These are phyloP conservation scores for Diploscapter pachys DNA, from an alignment of 1,140 invertebrate genomes.

Conservation along the genomic window DNA sequence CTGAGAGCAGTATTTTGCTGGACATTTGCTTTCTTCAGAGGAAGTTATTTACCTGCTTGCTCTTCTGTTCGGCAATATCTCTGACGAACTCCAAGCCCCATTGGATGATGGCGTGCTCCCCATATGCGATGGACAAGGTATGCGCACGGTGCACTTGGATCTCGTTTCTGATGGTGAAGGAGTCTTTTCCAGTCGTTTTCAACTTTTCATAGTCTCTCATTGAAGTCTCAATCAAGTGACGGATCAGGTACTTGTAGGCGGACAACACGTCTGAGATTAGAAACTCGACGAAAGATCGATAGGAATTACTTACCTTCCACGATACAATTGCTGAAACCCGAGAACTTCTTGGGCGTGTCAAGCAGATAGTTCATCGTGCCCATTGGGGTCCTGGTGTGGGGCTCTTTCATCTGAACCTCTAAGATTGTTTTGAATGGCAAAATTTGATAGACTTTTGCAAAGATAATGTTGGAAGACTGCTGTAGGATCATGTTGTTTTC, in stretches of 20 bases:
- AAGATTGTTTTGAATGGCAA: neutral
- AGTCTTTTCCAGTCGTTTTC: conserved; percentile 12
- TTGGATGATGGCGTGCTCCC: conserved; percentile 32
- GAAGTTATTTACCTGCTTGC: neutral
- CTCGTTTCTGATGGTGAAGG: conserved; percentile 34
- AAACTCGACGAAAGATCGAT: neutral
- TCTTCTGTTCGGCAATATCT: conserved; percentile 21
- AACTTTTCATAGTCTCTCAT: conserved; percentile 13
- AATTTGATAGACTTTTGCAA: conserved; percentile 55
- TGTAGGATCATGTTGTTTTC: conserved; percentile 92
- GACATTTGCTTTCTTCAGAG: conserved; percentile 27
- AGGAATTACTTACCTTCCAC: conserved; percentile 3
- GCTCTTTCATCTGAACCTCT: neutral
- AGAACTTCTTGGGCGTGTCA: conserved; percentile 6
- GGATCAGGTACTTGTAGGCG: conserved; percentile 35
- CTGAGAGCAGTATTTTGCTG: conserved; percentile 50
- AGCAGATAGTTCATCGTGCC: conserved; percentile 24
- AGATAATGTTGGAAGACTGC: conserved; percentile 84
- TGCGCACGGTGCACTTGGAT: conserved; percentile 28
- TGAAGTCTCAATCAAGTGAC: conserved; percentile 22
- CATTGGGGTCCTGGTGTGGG: conserved; percentile 29
- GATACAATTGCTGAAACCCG: conserved; percentile 15
- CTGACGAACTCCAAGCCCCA: conserved; percentile 22
- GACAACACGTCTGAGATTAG: conserved; percentile 14
- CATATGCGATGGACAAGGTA: conserved; percentile 31